Conservation (phyloP, 2,888 invertebrate species). For the Agonum fuliginosum region DNA sequence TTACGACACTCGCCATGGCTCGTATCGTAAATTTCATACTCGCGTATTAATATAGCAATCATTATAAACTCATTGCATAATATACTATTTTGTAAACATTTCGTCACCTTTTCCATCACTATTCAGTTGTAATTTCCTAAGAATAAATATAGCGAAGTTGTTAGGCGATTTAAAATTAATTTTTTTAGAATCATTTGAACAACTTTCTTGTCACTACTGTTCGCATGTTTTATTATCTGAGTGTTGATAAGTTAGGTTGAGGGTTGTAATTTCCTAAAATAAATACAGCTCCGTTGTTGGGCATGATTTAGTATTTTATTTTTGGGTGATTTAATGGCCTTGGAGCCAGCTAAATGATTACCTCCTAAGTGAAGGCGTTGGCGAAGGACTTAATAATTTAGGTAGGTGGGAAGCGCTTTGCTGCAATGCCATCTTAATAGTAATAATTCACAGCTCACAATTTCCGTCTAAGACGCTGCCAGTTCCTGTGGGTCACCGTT, state of each 20-base stretch:
- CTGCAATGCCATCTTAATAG: conserved; percentile 50
- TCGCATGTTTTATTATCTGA: no score
- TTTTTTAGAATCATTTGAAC: background rate
- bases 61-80: no score
- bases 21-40: no score
- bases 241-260: no score
- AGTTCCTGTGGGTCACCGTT: conserved; percentile 54
- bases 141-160: background rate
- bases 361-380: background rate
- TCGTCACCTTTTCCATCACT: no score
- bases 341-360: background rate
- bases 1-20: no score
- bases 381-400: conserved; percentile 20
- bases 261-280: background rate
- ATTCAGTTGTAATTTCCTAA: background rate
- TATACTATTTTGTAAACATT: no score
- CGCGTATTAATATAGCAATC: no score
- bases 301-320: conserved; percentile 9
- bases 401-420: conserved; percentile 23
- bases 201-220: no score
- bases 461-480: conserved; percentile 55
- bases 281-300: background rate
- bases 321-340: conserved; percentile 4
- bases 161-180: background rate
- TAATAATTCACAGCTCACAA: conserved; percentile 57